Conservation (phyloP, 1,140 invertebrate species). For the Homarus americanus region DNA sequence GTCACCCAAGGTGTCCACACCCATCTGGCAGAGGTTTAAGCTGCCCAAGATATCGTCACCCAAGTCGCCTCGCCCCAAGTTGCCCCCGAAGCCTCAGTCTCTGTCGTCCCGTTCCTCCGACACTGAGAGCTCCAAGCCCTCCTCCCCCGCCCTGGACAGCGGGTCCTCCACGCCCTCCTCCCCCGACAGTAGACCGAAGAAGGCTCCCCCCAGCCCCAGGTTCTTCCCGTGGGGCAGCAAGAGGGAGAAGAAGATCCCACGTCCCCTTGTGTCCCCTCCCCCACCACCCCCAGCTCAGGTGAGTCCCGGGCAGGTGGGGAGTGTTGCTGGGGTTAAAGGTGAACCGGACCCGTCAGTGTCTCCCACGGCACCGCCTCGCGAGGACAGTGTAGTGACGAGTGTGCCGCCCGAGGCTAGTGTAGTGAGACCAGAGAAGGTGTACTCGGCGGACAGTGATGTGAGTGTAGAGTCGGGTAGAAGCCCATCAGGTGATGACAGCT, state of each 20-base stretch:
- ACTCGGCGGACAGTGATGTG: slow-evolving; percentile 28
- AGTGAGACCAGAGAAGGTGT: background rate
- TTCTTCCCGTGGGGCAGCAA: slow-evolving; percentile 69
- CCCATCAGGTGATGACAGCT: slow-evolving; percentile 50
- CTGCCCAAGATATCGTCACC: slow-evolving; percentile 60
- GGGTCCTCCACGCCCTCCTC: slow-evolving; percentile 62
- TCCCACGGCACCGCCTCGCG: slow-evolving; percentile 34
- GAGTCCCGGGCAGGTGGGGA: slow-evolving; percentile 43
- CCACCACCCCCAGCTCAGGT: slow-evolving; percentile 47
- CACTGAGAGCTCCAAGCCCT: slow-evolving; percentile 45
- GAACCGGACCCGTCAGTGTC: slow-evolving; percentile 55
- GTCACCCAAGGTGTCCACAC: slow-evolving; percentile 13
- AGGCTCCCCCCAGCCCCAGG: slow-evolving; percentile 46
- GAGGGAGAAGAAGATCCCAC: slow-evolving; percentile 44
- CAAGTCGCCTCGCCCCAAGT: slow-evolving; percentile 44
- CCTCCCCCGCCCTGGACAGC: slow-evolving; percentile 32
- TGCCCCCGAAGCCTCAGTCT: slow-evolving; percentile 52
- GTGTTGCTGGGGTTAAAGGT: slow-evolving; percentile 50
- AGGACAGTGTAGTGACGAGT: background rate
- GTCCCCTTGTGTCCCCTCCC: background rate
- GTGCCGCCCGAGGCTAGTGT: background rate
- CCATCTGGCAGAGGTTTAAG: slow-evolving; percentile 64
- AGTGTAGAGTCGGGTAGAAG: slow-evolving; percentile 26
- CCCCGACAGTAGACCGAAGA: slow-evolving; percentile 57
- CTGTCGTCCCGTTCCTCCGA: slow-evolving; percentile 61